Evolutionary conservation across 1,140 invertebrate species (phyloP).

Genomic region (Drosophila quadrilineata): DNA sequence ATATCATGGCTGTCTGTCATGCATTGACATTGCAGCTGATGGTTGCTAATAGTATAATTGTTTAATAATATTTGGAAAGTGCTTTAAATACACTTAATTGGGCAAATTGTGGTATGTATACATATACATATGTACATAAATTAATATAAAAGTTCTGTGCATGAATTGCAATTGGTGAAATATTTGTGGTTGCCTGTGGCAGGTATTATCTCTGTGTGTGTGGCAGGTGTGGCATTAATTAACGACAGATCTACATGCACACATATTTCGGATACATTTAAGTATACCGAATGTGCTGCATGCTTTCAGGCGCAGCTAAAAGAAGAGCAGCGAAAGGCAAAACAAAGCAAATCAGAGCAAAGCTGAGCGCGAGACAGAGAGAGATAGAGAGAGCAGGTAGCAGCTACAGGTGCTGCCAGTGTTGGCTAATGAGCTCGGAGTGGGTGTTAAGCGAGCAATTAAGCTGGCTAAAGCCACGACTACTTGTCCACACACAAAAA

Average conservation of each 20-base stretch:
- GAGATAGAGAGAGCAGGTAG: neutral
- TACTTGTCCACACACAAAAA: no score
- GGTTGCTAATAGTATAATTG: conserved; percentile 53
- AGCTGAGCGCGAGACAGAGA: no score
- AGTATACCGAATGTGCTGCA: conserved; percentile 10
- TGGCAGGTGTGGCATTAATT: conserved; percentile 44
- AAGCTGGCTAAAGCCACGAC: conserved; percentile 52
- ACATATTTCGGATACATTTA: neutral
- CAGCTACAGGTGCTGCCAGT: neutral
- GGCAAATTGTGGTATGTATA: no score
- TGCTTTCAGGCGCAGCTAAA: conserved; percentile 9
- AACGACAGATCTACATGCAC: conserved; percentile 6
- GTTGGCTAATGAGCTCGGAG: conserved; percentile 46
- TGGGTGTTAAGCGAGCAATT: conserved; percentile 65
- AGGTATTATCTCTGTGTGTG: neutral
- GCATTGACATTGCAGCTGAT: conserved; percentile 12
- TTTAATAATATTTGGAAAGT: conserved; percentile 45
- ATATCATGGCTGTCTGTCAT: no score
- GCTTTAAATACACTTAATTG: conserved; percentile 57
- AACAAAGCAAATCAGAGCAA: conserved; percentile 40
- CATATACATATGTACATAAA: no score
- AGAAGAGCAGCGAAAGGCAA: neutral
- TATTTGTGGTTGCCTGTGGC: neutral
- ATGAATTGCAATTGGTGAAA: no score
- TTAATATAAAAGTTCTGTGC: no score